Base-by-base conservation (phyloP, 37 sponge, comb jelly and placozoan genomes). In the Crambe crambe region DNA sequence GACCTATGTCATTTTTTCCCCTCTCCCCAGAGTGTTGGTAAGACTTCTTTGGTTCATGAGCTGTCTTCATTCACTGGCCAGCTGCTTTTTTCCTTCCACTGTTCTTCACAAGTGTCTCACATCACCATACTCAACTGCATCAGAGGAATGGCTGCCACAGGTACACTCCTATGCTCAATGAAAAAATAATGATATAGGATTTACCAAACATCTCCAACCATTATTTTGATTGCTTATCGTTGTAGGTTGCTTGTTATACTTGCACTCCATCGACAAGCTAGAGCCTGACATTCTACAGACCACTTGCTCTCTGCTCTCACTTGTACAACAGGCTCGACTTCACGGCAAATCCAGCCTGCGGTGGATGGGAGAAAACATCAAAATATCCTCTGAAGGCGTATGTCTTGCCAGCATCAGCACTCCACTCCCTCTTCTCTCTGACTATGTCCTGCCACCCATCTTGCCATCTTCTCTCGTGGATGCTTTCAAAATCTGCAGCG, bases 131-230 rank as follows among this genome's bases (percentile, higher is more conserved):
- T 75, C 40, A 67, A 74, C 58, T 63, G 35, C 42, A 26, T 90
- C 37, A 84, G 63, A 54, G 90, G 90, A 76, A 90, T 85, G 76
- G 86, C 77, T 10, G 58, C 64, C 21, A 90, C 90, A 72, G 86
- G 90, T 90, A 70, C 17, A 35, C 4, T 12, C 10, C 4, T 17
- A 62, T 21, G 64, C 6, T 68, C 37, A 9, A 23, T 39, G 63
- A 6, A 58, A 29, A 5, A 6, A 78, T 27, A 44, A 10, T 22
- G 38, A 17, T 66, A n/a, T n/a, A n/a, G n/a, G n/a, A n/a, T n/a
- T n/a, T n/a, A 47, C n/a, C 56, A 25, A 43, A 17, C 38, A 32
- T 76, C 62, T 44, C 9, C 44, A 37, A 62, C 31, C 62, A 39
- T 68, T 25, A 40, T 27, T 63, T 12, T 67, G 36, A 21, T 70